A percentile compares a stretch with the other conserved stretches of the same genome.
Evolutionary conservation across 2,797 vertebrate genomes (phyloP).

Genomic region (Anabacerthia variegaticeps): DNA sequence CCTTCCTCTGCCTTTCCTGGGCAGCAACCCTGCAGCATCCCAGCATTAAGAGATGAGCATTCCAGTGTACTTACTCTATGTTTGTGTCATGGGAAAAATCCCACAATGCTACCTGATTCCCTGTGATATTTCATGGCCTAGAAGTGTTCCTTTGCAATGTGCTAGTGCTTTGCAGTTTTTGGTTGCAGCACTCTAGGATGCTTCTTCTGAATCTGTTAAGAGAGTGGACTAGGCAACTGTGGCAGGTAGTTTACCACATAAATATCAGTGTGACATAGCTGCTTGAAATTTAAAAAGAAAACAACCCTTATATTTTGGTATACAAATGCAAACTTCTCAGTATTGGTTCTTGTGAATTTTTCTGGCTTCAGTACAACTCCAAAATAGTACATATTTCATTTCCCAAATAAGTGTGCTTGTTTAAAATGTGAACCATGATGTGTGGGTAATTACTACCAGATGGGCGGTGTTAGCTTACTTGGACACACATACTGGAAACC

Average conservation of each 20-base stretch:
- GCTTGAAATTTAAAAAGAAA: not conserved
- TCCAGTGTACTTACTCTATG: not conserved
- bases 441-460: not conserved
- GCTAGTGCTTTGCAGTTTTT: not conserved
- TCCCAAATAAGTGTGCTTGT: not conserved
- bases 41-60: not conserved
- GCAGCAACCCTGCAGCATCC: fast-evolving
- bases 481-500: fast-evolving
- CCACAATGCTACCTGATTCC: fast-evolving
- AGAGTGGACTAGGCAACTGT: not conserved
- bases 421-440: not conserved
- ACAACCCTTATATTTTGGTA: not conserved
- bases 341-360: not conserved
- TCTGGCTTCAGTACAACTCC: not conserved
- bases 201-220: not conserved
- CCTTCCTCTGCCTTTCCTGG: not conserved
- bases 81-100: not conserved
- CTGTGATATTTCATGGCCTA: not conserved
- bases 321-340: not conserved
- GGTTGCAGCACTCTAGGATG: fast-evolving
- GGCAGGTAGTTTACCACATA: not conserved
- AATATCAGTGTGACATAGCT: not conserved
- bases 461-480: not conserved
- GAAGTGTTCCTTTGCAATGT: not conserved
- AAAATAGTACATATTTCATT: not conserved